Evolutionary conservation across 1,140 invertebrate species (phyloP).

Genomic region (Neodiprion fabricii): DNA sequence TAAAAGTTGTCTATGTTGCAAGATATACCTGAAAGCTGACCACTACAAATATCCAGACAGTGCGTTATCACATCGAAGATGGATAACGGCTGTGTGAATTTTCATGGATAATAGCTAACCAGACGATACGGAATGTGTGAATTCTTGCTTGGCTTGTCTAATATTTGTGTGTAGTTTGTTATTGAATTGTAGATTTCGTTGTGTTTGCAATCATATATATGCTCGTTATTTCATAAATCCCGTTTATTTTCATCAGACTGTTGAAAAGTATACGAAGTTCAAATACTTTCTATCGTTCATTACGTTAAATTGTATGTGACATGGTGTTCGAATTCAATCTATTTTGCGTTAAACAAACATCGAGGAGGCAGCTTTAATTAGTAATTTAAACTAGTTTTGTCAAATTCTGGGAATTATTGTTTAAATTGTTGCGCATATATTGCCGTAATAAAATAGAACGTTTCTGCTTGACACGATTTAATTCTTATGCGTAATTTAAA

Average conservation of each 20-base stretch:
- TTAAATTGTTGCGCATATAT: conserved; percentile 8
- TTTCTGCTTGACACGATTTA: conserved; percentile 11
- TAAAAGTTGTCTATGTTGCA: too few species aligned
- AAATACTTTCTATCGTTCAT: not conserved
- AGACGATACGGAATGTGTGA: not conserved
- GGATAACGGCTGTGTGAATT: not conserved
- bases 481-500: not conserved
- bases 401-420: conserved; percentile 1
- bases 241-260: not conserved
- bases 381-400: not conserved
- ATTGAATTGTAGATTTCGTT: not conserved
- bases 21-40: too few species aligned
- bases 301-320: too few species aligned
- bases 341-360: too few species aligned
- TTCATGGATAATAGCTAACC: not conserved
- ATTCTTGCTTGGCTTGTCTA: conserved; percentile 11
- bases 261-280: not conserved
- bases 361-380: too few species aligned
- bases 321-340: too few species aligned
- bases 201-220: not conserved
- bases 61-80: not conserved
- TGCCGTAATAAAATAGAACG: conserved; percentile 18
- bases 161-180: not conserved
- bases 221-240: not conserved
- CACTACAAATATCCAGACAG: too few species aligned